Percentiles rank a stretch among this genome's conserved stretches.
Evolutionary conservation across 1,140 invertebrate genomes (phyloP).

Genomic region (Scylla paramamosain): DNA sequence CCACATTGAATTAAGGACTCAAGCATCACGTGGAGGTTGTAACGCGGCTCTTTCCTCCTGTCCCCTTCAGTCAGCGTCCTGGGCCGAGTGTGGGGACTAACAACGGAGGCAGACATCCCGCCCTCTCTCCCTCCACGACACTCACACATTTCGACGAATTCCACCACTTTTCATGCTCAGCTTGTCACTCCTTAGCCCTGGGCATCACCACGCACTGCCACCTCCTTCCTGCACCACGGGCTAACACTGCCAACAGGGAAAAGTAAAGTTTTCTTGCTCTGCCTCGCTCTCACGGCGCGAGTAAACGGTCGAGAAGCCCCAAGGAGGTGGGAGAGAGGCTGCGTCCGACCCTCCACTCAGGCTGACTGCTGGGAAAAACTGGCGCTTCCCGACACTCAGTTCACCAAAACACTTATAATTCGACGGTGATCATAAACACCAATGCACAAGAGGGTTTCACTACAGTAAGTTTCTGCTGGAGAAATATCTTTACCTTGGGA

Average conservation of each 20-base stretch:
- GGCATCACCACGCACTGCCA: constrained; percentile 41
- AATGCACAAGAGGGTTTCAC: constrained; percentile 69
- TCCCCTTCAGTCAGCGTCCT: background rate
- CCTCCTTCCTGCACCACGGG: constrained; percentile 24
- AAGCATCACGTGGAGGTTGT: background rate
- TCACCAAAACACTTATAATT: constrained; percentile 76
- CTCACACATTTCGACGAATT: constrained; percentile 57
- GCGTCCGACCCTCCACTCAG: constrained; percentile 45
- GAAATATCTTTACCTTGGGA: constrained; percentile 70
- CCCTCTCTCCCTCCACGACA: background rate
- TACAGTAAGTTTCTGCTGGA: constrained; percentile 57
- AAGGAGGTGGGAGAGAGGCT: constrained; percentile 13
- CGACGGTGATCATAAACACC: constrained; percentile 72
- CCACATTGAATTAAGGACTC: background rate
- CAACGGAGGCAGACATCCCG: background rate
- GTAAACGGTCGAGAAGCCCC: background rate
- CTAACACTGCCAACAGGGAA: constrained; percentile 35
- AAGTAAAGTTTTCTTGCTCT: background rate
- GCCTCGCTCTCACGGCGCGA: background rate
- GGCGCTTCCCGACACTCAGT: constrained; percentile 59
- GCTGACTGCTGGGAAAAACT: constrained; percentile 67
- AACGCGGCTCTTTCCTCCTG: background rate
- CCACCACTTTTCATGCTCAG: constrained; percentile 17
- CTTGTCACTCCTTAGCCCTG: background rate
- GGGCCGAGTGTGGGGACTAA: background rate